Conservation (phyloP, 2,797 vertebrate genomes). For the Serranus cabrilla region DNA sequence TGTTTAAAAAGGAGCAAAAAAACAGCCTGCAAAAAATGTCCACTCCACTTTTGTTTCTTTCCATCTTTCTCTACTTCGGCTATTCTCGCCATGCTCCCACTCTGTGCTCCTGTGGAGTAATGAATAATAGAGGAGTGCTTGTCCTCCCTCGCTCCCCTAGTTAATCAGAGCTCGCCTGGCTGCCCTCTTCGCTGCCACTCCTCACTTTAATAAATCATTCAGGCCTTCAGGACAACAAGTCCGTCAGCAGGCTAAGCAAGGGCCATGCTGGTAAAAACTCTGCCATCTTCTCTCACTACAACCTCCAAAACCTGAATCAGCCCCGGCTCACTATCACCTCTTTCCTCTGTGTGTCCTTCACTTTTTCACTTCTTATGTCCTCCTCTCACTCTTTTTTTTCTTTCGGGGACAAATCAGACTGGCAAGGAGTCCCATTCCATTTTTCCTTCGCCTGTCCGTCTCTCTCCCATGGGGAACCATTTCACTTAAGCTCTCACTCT, state of each 20-base stretch:
- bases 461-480: slow-evolving; percentile 49
- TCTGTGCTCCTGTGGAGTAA: slow-evolving; percentile 71
- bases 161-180: slow-evolving; percentile 85
- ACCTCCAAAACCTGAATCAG: slow-evolving; percentile 13
- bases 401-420: slow-evolving; percentile 24
- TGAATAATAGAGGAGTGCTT: slow-evolving; percentile 87
- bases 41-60: slow-evolving; percentile 32
- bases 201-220: slow-evolving; percentile 86
- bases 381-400: not conserved
- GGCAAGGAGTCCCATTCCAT: slow-evolving; percentile 25
- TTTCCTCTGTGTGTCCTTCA: slow-evolving; percentile 31
- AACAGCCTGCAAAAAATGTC: slow-evolving; percentile 19
- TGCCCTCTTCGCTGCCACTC: slow-evolving; percentile 78
- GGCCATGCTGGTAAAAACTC: slow-evolving; percentile 40
- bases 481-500: slow-evolving; percentile 67
- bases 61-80: slow-evolving; percentile 26
- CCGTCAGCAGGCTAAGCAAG: slow-evolving; percentile 56
- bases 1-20: not conserved
- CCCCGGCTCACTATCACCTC: slow-evolving; percentile 5
- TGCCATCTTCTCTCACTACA: slow-evolving; percentile 37
- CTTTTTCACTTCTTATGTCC: slow-evolving; percentile 7
- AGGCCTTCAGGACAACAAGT: slow-evolving; percentile 76
- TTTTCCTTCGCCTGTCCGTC: not conserved
- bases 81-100: slow-evolving; percentile 50
- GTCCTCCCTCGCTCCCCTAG: slow-evolving; percentile 81